Evolutionary conservation across 1,140 invertebrate genomes (phyloP), one percentile per base, ranked within the genome.

Genomic region (Cepaea nemoralis): DNA sequence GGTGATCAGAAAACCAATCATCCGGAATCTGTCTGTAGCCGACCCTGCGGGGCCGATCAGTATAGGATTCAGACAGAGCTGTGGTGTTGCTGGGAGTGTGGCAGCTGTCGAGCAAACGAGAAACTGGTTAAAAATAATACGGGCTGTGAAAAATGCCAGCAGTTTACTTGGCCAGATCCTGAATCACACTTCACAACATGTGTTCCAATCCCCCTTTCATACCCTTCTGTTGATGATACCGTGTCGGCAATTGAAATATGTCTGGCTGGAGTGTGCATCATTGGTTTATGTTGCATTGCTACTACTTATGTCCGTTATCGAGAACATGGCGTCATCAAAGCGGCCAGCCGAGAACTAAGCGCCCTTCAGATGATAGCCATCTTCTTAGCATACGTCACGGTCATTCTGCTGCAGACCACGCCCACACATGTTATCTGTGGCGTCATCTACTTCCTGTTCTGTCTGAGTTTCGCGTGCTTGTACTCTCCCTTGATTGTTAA

Each of bases 401-500:
- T 97, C 8, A 97, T 97, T 90, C 93, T 95, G 0, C 92, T 98
- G 16, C 94, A 97, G 6, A 90, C 97, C 22, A 93, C 94, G 82
- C 92, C 92, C 12, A 86, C 88, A 3, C 78, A 81, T n/a, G 67
- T 90, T 48, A 84, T 92, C 27, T 93, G 93, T 83, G 89, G 90
- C 40, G 77, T 91, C 5, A 91, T 92, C 78, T 90, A 91, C 83
- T 89, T 92, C 35, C 93, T 95, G 0, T 95, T 96, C 10, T 96
- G 96, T 6, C 95, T 98, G 87, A 96, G 96, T 87, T 98, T 98
- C 91, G 96, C 96, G 0, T 95, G 97, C 0, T 95, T 98, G 22
- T 98, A 98, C 91, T 96, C 96, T 0, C 96, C 97, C 5, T 92
- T 98, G 0, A 91, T 98, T 31, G 97, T 96, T 1, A 97, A 98